A percentile compares a stretch with the other conserved stretches of the same genome.
phyloP scores from a whole-genome alignment of 2,888 invertebrate species.

The Micropterix aruncella region DNA sequence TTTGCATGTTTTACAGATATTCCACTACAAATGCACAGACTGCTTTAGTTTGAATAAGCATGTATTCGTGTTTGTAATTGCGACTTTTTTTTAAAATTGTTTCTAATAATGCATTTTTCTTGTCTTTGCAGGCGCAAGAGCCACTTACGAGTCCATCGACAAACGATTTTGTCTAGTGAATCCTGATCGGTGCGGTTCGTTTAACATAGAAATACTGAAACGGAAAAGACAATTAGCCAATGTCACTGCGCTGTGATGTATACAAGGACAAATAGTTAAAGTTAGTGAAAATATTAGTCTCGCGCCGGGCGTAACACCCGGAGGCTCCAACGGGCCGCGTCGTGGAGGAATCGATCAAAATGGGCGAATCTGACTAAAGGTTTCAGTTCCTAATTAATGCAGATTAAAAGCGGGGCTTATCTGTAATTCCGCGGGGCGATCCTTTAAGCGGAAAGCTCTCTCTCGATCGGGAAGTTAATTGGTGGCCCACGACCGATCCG shows the following conservation, averaged over 20 bases:
- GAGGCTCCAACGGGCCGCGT: neutral
- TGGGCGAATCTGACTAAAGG: neutral
- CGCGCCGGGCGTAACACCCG: too few species aligned
- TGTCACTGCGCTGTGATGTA: neutral
- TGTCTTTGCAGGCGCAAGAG: constrained; percentile 60
- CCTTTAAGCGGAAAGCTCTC: neutral
- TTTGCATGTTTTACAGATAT: neutral
- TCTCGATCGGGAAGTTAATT: neutral
- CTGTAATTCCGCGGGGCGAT: neutral
- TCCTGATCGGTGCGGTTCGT: neutral
- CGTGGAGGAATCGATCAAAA: too few species aligned
- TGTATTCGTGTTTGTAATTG: constrained; percentile 7
- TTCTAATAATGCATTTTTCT: constrained; percentile 16
- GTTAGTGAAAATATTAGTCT: neutral
- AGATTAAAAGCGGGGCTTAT: neutral
- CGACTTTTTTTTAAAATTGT: constrained; percentile 3
- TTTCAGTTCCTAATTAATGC: neutral
- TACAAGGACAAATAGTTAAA: neutral
- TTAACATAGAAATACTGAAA: too few species aligned
- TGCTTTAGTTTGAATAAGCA: constrained; percentile 12
- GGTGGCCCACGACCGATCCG: neutral
- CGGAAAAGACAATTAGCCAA: neutral
- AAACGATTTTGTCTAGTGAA: constrained; percentile 59
- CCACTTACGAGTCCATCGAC: constrained; percentile 68
- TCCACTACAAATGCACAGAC: neutral